These are phyloP conservation scores for Chloromyia formosa DNA, from an alignment of 2,888 invertebrate species.

Conservation along the genomic window DNA sequence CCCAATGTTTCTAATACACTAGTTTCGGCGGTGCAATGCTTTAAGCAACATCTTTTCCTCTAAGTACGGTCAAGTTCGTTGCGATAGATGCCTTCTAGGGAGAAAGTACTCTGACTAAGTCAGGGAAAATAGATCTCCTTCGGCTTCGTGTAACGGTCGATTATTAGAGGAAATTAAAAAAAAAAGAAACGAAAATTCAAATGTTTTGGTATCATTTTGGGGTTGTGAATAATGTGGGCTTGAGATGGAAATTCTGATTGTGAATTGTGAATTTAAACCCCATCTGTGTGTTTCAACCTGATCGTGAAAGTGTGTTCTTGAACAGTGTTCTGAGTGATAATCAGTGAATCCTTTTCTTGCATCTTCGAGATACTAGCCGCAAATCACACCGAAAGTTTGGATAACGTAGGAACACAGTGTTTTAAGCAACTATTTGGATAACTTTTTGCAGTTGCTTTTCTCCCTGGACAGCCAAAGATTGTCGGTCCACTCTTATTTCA, in stretches of 20 bases:
- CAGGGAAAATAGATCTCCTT: too few relatives aligned
- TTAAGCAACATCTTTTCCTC: constrained; percentile 52
- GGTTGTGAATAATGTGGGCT: neutral
- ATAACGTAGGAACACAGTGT: constrained; percentile 8
- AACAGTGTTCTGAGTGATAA: too few relatives aligned
- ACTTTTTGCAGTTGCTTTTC: constrained; percentile 5
- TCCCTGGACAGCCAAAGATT: neutral
- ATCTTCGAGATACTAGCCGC: neutral
- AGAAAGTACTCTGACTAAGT: too few relatives aligned
- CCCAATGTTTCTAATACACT: constrained; percentile 32
- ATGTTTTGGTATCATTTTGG: neutral
- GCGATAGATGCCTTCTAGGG: too few relatives aligned
- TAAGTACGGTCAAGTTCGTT: constrained; percentile 7
- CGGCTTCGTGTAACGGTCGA: too few relatives aligned
- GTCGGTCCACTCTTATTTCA: neutral
- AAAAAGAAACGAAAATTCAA: too few relatives aligned
- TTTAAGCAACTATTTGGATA: constrained; percentile 16
- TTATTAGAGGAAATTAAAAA: constrained; percentile 24
- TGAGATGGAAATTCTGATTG: neutral
- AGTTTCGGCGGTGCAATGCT: constrained; percentile 53
- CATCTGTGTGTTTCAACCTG: neutral
- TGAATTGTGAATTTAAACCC: neutral
- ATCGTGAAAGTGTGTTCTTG: neutral
- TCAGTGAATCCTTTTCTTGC: neutral
- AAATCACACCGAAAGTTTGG: neutral